phyloP scores from a whole-genome alignment of 2,113 vertebrate genomes.

The Bothrops jararaca region DNA sequence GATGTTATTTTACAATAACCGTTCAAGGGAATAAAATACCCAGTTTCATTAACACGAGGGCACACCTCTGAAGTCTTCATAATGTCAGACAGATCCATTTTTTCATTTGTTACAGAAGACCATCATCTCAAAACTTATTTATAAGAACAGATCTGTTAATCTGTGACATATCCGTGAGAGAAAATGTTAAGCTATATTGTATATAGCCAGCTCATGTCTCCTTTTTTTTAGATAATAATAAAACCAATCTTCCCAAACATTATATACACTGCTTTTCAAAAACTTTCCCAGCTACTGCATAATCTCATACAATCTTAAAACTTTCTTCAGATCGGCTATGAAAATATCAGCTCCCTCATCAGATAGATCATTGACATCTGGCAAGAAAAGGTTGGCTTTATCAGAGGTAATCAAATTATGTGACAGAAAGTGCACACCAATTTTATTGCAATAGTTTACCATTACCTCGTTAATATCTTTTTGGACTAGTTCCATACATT shows the following conservation, averaged over 20 bases:
- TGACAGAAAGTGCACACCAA: background rate
- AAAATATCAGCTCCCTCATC: constrained; percentile 14
- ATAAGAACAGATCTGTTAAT: background rate
- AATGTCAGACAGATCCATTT: background rate
- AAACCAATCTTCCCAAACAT: background rate
- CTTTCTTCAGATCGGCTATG: background rate
- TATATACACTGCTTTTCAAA: background rate
- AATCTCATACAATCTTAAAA: background rate
- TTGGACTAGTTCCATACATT: background rate
- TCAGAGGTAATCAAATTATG: constrained; percentile 15
- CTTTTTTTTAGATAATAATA: background rate
- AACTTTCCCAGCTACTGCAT: background rate
- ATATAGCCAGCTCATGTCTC: background rate
- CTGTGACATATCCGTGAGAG: background rate
- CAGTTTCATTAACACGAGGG: background rate
- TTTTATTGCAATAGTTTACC: constrained; percentile 20
- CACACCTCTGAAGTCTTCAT: background rate
- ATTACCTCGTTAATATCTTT: background rate
- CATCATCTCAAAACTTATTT: background rate
- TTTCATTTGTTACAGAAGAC: background rate
- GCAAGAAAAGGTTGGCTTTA: background rate
- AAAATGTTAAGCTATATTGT: background rate
- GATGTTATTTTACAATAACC: background rate
- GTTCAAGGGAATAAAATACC: background rate
- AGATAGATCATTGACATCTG: background rate